phyloP scores from a whole-genome alignment of 1,140 invertebrate genomes.

The Lepidostoma basale region DNA sequence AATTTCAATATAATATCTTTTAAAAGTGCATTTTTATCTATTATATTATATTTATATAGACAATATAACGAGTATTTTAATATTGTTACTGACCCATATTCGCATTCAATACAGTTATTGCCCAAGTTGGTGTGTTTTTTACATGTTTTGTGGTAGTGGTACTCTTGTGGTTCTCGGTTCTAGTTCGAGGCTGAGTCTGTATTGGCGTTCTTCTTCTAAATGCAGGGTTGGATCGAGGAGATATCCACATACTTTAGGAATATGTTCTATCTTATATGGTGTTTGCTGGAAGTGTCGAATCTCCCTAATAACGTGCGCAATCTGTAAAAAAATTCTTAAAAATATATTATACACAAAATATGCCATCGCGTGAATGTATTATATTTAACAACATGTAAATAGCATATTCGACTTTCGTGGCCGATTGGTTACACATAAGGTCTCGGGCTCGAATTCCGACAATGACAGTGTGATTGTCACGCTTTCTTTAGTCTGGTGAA shows the following conservation, averaged over 20 bases:
- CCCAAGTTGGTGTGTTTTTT: not conserved
- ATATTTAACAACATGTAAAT: too few relatives aligned
- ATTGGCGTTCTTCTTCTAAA: slow-evolving; percentile 83
- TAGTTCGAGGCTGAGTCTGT: slow-evolving; percentile 80
- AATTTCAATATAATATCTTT: not conserved
- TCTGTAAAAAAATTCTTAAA: slow-evolving; percentile 61
- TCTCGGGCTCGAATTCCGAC: too few relatives aligned
- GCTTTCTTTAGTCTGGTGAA: too few relatives aligned
- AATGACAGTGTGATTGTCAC: too few relatives aligned
- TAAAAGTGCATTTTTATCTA: not conserved
- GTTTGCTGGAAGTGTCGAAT: slow-evolving; percentile 92
- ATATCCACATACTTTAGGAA: slow-evolving; percentile 75
- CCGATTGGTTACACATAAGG: too few relatives aligned
- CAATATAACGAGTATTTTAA: not conserved
- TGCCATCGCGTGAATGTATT: too few relatives aligned
- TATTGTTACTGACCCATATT: not conserved
- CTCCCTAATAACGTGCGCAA: slow-evolving; percentile 92
- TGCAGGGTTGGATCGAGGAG: slow-evolving; percentile 78
- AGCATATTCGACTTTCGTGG: too few relatives aligned
- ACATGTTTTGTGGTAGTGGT: slow-evolving; percentile 41
- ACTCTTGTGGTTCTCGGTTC: slow-evolving; percentile 77
- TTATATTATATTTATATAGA: too few relatives aligned
- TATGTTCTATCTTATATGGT: slow-evolving; percentile 88
- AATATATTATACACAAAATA: too few relatives aligned
- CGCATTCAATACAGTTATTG: not conserved